A percentile compares a stretch with the other conserved stretches of the same genome.
phyloP scores from a whole-genome alignment of 2,888 invertebrate species.

The Cephus pulcher region DNA sequence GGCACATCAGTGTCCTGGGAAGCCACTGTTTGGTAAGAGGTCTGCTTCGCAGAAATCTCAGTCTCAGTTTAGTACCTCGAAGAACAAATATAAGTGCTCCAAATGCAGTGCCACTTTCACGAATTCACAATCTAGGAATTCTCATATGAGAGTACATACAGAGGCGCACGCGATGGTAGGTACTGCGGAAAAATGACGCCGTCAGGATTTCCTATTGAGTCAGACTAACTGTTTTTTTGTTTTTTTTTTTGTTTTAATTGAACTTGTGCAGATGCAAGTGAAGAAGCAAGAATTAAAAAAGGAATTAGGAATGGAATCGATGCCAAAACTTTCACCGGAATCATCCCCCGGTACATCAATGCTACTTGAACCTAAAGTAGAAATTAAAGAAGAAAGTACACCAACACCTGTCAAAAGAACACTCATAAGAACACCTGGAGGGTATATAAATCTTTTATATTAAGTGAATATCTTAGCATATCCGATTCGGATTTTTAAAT shows the following conservation, averaged over 20 bases:
- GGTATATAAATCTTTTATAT: conserved; percentile 33
- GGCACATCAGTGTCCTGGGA: conserved; percentile 49
- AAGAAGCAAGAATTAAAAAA: conserved; percentile 30
- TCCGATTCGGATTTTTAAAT: neutral
- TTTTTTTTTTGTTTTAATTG: neutral
- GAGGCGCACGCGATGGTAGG: conserved; percentile 35
- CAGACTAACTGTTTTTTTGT: neutral
- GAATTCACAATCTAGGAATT: conserved; percentile 48
- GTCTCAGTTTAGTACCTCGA: conserved; percentile 26
- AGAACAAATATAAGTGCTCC: conserved; percentile 46
- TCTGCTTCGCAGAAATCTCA: conserved; percentile 31
- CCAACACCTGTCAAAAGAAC: conserved; percentile 53
- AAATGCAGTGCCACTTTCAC: conserved; percentile 47
- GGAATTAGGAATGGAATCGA: conserved; percentile 38
- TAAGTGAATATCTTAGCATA: neutral
- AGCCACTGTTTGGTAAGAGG: conserved; percentile 34
- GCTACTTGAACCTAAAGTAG: conserved; percentile 45
- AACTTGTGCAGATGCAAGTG: conserved; percentile 24
- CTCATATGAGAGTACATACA: conserved; percentile 47
- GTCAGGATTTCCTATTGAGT: neutral
- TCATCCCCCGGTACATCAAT: conserved; percentile 38
- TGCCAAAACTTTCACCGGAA: conserved; percentile 47
- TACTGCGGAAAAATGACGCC: neutral
- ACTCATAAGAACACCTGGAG: conserved; percentile 49
- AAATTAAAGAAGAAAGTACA: conserved; percentile 42